phyloP scores from a whole-genome alignment of 2,888 invertebrate species.

The Drosophila maculinotata region DNA sequence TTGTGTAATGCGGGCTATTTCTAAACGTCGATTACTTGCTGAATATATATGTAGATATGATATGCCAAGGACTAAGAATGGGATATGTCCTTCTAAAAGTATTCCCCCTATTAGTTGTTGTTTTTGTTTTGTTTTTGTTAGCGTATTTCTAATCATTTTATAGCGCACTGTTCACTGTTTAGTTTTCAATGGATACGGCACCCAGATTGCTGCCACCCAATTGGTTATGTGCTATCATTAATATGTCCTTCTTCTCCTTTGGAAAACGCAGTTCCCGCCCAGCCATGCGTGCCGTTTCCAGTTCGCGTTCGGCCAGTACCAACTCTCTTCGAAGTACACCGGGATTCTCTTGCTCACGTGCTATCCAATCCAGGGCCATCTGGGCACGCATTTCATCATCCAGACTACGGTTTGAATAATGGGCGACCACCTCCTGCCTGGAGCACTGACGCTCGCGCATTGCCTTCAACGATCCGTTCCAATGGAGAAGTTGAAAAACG shows the following conservation, averaged over 20 bases:
- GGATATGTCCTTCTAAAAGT: constrained; percentile 20
- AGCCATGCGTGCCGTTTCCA: constrained; percentile 93
- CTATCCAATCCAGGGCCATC: constrained; percentile 98
- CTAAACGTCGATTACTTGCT: constrained; percentile 45
- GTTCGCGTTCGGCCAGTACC: constrained; percentile 93
- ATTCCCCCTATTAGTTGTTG: constrained; percentile 7
- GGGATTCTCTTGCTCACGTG: constrained; percentile 90
- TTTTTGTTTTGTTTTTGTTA: constrained; percentile 5
- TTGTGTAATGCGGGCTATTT: constrained; percentile 40
- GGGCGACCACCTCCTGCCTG: constrained; percentile 95
- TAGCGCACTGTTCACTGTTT: constrained; percentile 35
- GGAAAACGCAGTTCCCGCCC: constrained; percentile 96
- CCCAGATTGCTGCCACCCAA: constrained; percentile 86
- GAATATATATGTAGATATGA: constrained; percentile 26
- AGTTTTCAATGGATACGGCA: constrained; percentile 72
- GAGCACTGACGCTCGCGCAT: constrained; percentile 98
- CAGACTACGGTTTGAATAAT: constrained; percentile 95
- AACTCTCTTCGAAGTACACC: constrained; percentile 93
- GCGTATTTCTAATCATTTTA: constrained; percentile 25
- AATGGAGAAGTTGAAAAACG: constrained; percentile 97
- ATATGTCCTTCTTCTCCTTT: constrained; percentile 97
- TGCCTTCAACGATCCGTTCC: constrained; percentile 98
- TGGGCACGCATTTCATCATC: constrained; percentile 98
- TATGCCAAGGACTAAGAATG: constrained; percentile 44
- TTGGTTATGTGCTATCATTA: constrained; percentile 95